Evolutionary conservation across 1,140 invertebrate genomes (phyloP).

Genomic region (Pseudomyrmex concolor): DNA sequence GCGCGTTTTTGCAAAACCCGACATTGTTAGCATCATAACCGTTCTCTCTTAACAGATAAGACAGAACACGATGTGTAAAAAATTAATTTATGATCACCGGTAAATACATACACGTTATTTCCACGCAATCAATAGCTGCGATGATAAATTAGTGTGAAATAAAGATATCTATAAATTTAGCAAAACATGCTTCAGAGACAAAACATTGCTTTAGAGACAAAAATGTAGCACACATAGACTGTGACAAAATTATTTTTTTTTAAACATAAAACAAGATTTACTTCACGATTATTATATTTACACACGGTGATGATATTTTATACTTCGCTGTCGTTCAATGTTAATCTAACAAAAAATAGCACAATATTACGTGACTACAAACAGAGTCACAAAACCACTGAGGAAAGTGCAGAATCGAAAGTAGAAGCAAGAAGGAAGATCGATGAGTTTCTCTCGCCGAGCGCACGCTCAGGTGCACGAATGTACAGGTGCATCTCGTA

Average conservation of each 20-base stretch:
- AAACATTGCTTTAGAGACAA: not conserved
- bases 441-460: slow-evolving; percentile 43
- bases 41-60: not conserved
- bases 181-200: not conserved
- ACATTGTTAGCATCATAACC: slow-evolving; percentile 19
- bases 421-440: slow-evolving; percentile 45
- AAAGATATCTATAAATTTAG: not conserved
- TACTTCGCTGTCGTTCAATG: not conserved
- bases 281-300: not conserved
- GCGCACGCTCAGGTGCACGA: slow-evolving; percentile 40
- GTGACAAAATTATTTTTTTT: not conserved
- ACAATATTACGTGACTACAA: slow-evolving; percentile 7
- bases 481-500: slow-evolving; percentile 50
- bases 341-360: not conserved
- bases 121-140: not conserved
- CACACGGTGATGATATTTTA: not conserved
- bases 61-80: slow-evolving; percentile 9
- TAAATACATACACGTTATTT: not conserved
- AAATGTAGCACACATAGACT: not conserved
- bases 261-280: not conserved
- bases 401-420: not conserved
- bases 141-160: too few relatives aligned
- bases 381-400: not conserved
- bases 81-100: slow-evolving; percentile 8
- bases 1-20: slow-evolving; percentile 8